phyloP scores from a whole-genome alignment of 1,140 invertebrate species.

The Diorhabda elongata region DNA sequence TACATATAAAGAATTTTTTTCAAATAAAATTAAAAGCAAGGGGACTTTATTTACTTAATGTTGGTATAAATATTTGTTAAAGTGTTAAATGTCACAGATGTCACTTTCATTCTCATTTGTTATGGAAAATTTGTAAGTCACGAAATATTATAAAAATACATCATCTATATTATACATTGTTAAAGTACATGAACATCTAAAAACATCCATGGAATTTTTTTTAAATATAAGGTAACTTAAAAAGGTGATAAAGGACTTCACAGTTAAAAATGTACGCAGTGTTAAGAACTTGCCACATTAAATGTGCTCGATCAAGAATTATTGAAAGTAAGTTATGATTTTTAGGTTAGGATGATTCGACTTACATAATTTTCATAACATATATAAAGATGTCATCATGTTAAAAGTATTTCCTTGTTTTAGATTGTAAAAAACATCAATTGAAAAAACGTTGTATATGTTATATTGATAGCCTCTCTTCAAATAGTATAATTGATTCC shows the following conservation, averaged over 20 bases:
- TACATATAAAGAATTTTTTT: too few species aligned
- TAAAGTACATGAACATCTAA: constrained; percentile 5
- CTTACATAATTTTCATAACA: constrained; percentile 21
- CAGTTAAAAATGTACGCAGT: constrained; percentile 25
- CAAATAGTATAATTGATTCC: constrained; percentile 18
- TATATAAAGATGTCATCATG: constrained; percentile 3
- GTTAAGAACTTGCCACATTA: constrained; percentile 21
- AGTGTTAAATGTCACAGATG: neutral
- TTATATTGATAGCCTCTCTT: constrained; percentile 18
- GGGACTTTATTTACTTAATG: neutral
- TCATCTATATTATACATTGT: neutral
- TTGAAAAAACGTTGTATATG: constrained; percentile 18
- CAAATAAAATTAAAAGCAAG: too few species aligned
- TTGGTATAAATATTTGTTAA: neutral
- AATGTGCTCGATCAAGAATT: constrained; percentile 23
- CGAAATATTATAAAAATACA: constrained; percentile 8
- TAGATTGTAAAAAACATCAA: constrained; percentile 28
- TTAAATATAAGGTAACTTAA: constrained; percentile 8
- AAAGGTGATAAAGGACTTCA: constrained; percentile 8
- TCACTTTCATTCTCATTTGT: constrained; percentile 17
- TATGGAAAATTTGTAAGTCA: constrained; percentile 32
- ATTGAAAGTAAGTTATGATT: constrained; percentile 27
- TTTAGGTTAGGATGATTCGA: constrained; percentile 18
- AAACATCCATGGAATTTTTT: constrained; percentile 17
- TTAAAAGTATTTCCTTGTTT: constrained; percentile 21